These are phyloP conservation scores for Dermatemys mawii DNA, from an alignment of 2,113 vertebrate genomes.

Conservation along the genomic window DNA sequence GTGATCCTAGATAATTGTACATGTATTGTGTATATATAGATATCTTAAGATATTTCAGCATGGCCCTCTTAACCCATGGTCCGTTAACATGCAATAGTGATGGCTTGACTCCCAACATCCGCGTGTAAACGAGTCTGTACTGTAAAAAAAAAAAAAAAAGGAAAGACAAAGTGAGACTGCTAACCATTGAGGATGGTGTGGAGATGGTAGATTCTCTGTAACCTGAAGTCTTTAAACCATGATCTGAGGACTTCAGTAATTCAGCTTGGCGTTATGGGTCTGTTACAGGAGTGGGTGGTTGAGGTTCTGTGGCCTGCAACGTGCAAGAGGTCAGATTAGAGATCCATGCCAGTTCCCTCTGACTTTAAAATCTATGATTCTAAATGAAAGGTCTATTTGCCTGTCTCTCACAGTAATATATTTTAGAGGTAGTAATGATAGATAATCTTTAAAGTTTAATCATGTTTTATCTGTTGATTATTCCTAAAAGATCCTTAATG, in stretches of 20 bases:
- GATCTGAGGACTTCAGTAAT: background rate
- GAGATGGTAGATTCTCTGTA: background rate
- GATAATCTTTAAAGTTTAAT: constrained; percentile 51
- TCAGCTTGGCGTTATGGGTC: background rate
- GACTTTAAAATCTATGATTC: background rate
- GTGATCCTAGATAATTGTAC: too few species aligned
- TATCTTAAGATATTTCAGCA: too few species aligned
- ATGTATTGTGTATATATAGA: too few species aligned
- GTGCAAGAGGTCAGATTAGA: background rate
- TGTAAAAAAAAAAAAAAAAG: too few species aligned
- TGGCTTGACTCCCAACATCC: too few species aligned
- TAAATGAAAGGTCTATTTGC: constrained; percentile 34
- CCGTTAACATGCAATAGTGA: too few species aligned
- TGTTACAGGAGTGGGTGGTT: background rate
- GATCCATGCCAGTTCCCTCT: background rate
- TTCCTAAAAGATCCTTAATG: constrained; percentile 39
- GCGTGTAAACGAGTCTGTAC: too few species aligned
- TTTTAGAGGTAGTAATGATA: constrained; percentile 45
- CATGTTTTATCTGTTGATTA: constrained; percentile 42
- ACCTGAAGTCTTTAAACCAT: background rate
- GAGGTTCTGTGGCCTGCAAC: background rate
- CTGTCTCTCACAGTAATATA: constrained; percentile 35
- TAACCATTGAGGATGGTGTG: too few species aligned
- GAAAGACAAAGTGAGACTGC: too few species aligned
- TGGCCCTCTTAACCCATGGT: too few species aligned